These are phyloP conservation scores for Schizotus pectinicornis DNA, from an alignment of 2,888 invertebrate genomes.

Conservation along the genomic window DNA sequence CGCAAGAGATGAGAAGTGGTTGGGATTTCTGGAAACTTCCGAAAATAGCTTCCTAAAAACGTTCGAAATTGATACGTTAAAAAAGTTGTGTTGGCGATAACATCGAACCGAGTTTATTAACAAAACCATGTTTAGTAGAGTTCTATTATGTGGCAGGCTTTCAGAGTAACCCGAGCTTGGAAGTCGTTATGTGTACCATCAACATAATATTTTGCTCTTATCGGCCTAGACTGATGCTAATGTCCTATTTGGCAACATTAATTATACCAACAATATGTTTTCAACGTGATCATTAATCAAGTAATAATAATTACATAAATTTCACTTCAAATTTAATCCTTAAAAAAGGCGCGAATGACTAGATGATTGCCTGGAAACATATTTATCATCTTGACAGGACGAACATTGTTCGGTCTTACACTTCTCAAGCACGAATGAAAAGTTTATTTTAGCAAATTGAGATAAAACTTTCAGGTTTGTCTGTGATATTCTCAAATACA, in stretches of 20 bases:
- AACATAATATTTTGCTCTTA: constrained; percentile 5
- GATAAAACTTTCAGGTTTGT: constrained; percentile 16
- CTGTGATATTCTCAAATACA: no score
- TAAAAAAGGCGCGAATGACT: constrained; percentile 42
- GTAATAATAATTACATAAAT: constrained; percentile 42
- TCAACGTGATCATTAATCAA: constrained; percentile 39
- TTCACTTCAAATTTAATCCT: constrained; percentile 41
- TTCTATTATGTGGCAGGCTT: no score
- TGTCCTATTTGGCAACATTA: constrained; percentile 24
- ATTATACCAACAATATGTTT: constrained; percentile 30
- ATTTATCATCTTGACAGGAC: constrained; percentile 44
- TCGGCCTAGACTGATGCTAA: background rate
- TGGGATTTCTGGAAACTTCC: no score
- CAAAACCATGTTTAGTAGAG: no score
- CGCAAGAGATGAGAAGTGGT: no score
- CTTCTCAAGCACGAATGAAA: constrained; percentile 35
- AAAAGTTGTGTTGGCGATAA: no score
- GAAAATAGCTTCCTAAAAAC: no score
- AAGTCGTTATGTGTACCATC: background rate
- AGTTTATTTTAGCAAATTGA: constrained; percentile 38
- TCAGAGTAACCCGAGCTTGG: no score
- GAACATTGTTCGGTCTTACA: constrained; percentile 42
- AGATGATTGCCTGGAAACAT: constrained; percentile 40
- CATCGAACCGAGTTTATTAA: no score
- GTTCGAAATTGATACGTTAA: no score